phyloP scores from a whole-genome alignment of 2,113 vertebrate genomes.

The Poecile atricapillus region DNA sequence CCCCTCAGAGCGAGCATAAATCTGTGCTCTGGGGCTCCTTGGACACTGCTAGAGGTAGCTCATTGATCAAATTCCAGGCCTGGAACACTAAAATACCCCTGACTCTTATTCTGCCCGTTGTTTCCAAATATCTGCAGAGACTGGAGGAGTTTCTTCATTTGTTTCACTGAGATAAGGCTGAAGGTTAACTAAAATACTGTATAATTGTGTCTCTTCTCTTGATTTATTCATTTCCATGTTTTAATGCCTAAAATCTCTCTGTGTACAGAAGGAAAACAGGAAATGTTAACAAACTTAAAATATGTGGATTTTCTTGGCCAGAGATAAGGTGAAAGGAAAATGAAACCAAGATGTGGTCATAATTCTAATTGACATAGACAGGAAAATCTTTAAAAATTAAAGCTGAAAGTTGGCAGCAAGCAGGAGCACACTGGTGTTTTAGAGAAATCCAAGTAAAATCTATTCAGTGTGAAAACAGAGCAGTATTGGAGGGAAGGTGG shows the following conservation, averaged over 20 bases:
- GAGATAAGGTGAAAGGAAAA: neutral
- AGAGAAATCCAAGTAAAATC: neutral
- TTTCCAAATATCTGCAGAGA: neutral
- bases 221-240: neutral
- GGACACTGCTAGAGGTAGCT: neutral
- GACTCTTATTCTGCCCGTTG: neutral
- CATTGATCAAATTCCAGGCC: neutral
- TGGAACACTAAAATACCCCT: neutral
- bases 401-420: neutral
- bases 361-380: neutral
- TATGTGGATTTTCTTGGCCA: neutral
- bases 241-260: neutral
- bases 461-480: neutral
- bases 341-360: neutral
- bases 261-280: neutral
- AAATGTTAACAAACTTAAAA: neutral
- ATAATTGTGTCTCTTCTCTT: neutral
- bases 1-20: rapidly evolving
- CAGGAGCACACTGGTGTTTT: neutral
- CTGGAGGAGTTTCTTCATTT: neutral
- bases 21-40: neutral
- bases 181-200: neutral
- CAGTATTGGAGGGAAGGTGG: neutral
- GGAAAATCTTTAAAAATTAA: neutral
- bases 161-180: neutral